Conservation (phyloP, 2,797 vertebrate species). For the Anguilla megastoma region DNA sequence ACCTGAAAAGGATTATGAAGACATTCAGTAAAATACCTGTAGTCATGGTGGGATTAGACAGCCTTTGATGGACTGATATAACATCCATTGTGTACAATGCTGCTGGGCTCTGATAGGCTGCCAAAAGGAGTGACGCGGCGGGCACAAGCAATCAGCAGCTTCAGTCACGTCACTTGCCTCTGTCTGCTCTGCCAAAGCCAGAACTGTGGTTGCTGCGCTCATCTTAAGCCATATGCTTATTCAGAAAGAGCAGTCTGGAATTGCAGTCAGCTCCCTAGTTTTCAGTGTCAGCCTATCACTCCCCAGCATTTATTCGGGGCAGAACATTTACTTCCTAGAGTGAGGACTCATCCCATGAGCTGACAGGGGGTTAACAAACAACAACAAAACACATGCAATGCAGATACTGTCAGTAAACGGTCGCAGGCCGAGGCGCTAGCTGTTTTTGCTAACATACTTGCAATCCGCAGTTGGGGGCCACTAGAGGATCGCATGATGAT, state of each 20-base stretch:
- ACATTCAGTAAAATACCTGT: not conserved
- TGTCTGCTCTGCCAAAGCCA: not conserved
- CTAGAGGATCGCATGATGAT: conserved; percentile 3
- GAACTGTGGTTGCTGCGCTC: not conserved
- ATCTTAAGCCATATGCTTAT: not conserved
- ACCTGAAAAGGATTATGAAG: not conserved
- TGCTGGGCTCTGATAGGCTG: not conserved
- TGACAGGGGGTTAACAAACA: not conserved
- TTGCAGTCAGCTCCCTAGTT: not conserved
- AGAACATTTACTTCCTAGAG: not conserved
- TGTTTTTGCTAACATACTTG: not conserved
- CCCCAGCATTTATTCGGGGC: not conserved
- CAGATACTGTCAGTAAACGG: not conserved
- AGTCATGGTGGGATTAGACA: not conserved
- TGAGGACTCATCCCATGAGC: not conserved
- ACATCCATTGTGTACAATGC: not conserved
- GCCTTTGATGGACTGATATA: conserved; percentile 11
- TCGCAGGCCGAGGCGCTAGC: not conserved
- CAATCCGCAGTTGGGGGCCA: not conserved
- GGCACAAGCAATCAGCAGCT: not conserved
- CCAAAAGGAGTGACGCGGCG: not conserved
- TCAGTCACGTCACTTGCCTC: not conserved
- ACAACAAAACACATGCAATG: not conserved
- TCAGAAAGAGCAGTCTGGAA: not conserved
- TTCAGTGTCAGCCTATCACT: not conserved